These are phyloP conservation scores for Hyphantria cunea DNA, from an alignment of 1,140 invertebrate genomes.

Conservation along the genomic window DNA sequence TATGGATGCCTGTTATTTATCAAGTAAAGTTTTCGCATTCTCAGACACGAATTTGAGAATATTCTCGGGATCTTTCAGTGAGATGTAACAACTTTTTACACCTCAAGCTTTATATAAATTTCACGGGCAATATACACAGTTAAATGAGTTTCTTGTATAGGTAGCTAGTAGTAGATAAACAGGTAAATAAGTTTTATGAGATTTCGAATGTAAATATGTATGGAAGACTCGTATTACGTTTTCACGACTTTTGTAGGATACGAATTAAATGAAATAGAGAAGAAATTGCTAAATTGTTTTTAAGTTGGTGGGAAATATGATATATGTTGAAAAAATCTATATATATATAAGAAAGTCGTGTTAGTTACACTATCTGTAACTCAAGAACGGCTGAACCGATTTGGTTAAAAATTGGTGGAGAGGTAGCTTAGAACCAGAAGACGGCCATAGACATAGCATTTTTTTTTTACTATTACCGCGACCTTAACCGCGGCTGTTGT, in stretches of 20 bases:
- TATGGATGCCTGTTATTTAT: not conserved
- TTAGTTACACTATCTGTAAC: too few relatives aligned
- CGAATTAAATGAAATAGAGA: too few relatives aligned
- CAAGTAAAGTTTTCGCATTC: slow-evolving; percentile 38
- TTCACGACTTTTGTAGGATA: not conserved
- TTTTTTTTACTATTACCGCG: too few relatives aligned
- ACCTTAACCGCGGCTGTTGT: too few relatives aligned
- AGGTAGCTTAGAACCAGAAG: too few relatives aligned
- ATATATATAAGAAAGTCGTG: too few relatives aligned
- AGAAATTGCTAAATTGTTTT: too few relatives aligned
- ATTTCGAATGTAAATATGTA: slow-evolving; percentile 2
- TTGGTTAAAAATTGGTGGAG: too few relatives aligned
- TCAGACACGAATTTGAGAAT: slow-evolving; percentile 18
- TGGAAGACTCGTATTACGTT: not conserved
- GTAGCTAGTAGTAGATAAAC: slow-evolving; percentile 15
- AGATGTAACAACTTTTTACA: slow-evolving; percentile 39
- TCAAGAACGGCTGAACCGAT: too few relatives aligned
- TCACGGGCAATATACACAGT: slow-evolving; percentile 36
- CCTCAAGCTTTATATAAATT: slow-evolving; percentile 39
- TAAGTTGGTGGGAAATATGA: too few relatives aligned
- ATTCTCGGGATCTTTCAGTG: slow-evolving; percentile 40
- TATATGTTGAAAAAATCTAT: too few relatives aligned
- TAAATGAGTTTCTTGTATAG: slow-evolving; percentile 12
- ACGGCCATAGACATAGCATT: too few relatives aligned
- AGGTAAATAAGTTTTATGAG: slow-evolving; percentile 15